Evolutionary conservation across 2,888 invertebrate genomes (phyloP).

Genomic region (Sclerodermus sp.): DNA sequence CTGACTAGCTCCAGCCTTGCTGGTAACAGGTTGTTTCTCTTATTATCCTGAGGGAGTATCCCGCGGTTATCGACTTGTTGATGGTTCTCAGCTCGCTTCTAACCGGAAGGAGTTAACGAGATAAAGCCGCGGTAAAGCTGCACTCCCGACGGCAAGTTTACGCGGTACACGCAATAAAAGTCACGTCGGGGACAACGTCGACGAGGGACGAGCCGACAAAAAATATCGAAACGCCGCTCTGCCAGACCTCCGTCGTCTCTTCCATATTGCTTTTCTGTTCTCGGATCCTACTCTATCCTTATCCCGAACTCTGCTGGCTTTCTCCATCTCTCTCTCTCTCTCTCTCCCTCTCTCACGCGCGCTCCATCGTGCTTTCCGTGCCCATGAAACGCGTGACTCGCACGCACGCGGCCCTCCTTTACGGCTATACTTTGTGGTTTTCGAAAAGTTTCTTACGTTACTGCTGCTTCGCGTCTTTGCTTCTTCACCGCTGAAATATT

Average conservation of each 20-base stretch:
- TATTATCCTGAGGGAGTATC: no score
- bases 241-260: background rate
- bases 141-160: constrained; percentile 43
- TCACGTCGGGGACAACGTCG: constrained; percentile 35
- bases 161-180: constrained; percentile 50
- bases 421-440: constrained; percentile 50
- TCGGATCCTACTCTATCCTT: background rate
- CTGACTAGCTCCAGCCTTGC: no score
- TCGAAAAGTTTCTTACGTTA: constrained; percentile 40
- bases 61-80: constrained; percentile 19
- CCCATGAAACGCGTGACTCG: constrained; percentile 33
- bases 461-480: no score
- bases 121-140: constrained; percentile 28
- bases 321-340: background rate
- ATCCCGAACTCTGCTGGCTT: background rate
- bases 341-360: constrained; percentile 2
- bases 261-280: no score
- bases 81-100: constrained; percentile 18
- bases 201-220: constrained; percentile 33
- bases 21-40: no score
- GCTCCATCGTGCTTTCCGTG: background rate
- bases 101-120: constrained; percentile 30
- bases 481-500: no score
- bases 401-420: constrained; percentile 38
- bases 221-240: constrained; percentile 19